These are phyloP conservation scores for Sycophila sp. DNA, from an alignment of 1,140 invertebrate genomes.

Conservation along the genomic window DNA sequence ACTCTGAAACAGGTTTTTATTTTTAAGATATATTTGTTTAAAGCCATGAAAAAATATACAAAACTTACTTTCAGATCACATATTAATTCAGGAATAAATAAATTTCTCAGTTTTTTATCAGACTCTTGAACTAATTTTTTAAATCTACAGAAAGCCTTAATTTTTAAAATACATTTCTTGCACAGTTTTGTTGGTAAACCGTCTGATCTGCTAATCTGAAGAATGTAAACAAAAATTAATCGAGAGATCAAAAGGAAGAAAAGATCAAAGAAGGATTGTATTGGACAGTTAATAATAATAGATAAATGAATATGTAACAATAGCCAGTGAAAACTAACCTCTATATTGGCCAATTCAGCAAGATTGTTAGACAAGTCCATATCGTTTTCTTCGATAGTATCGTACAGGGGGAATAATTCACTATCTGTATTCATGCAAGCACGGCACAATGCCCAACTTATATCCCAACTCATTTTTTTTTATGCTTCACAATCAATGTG, in stretches of 20 bases:
- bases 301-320: not conserved
- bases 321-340: slow-evolving; percentile 48
- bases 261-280: not conserved
- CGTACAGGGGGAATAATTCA: slow-evolving; percentile 56
- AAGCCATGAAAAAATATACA: not conserved
- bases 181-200: slow-evolving; percentile 59
- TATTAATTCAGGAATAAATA: slow-evolving; percentile 48
- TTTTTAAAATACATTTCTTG: slow-evolving; percentile 59
- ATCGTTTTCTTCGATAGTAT: slow-evolving; percentile 46
- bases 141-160: slow-evolving; percentile 57
- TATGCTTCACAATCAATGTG: no score
- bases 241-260: not conserved
- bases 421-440: slow-evolving; percentile 60
- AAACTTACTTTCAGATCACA: not conserved
- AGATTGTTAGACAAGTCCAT: slow-evolving; percentile 55
- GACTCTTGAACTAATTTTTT: slow-evolving; percentile 58
- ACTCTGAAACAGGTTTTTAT: slow-evolving; percentile 18
- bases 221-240: not conserved
- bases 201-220: slow-evolving; percentile 56
- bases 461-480: slow-evolving; percentile 55
- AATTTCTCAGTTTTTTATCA: slow-evolving; percentile 55
- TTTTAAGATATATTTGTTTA: no score
- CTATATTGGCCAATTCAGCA: slow-evolving; percentile 54
- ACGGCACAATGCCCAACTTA: slow-evolving; percentile 57
- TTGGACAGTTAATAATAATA: no score